phyloP scores from a whole-genome alignment of 2,797 vertebrate species.

The Emydoidea blandingii region DNA sequence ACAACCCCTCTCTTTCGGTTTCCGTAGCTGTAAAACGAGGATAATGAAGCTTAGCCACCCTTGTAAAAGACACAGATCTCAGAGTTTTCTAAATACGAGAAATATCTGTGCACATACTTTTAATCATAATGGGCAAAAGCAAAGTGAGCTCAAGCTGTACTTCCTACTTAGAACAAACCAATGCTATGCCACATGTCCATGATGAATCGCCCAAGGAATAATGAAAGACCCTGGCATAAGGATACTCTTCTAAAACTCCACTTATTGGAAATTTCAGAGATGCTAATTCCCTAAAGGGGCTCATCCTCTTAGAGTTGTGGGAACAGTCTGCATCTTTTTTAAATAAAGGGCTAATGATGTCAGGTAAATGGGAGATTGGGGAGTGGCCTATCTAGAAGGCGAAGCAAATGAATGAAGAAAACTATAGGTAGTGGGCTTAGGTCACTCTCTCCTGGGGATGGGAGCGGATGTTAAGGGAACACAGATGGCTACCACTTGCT shows the following conservation, averaged over 20 bases:
- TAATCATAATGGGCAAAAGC: neutral
- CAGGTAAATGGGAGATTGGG: neutral
- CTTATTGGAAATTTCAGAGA: neutral
- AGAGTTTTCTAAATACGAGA: neutral
- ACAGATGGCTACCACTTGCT: neutral
- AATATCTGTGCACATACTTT: neutral
- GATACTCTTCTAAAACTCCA: neutral
- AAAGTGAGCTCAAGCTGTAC: neutral
- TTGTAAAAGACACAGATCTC: neutral
- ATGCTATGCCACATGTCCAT: neutral
- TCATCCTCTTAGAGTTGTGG: neutral
- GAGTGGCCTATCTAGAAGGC: neutral
- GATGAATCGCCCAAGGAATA: neutral
- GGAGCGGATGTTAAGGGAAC: neutral
- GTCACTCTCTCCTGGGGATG: neutral
- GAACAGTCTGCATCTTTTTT: neutral
- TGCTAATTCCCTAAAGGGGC: neutral
- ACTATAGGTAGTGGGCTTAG: neutral
- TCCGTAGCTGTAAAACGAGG: neutral
- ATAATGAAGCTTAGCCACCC: neutral
- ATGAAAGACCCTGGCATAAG: neutral
- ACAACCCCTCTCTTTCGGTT: neutral
- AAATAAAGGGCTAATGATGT: neutral
- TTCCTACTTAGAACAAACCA: neutral
- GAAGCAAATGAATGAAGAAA: neutral